These are phyloP conservation scores for Grantiella picta DNA, from an alignment of 2,113 vertebrate species.

Conservation along the genomic window DNA sequence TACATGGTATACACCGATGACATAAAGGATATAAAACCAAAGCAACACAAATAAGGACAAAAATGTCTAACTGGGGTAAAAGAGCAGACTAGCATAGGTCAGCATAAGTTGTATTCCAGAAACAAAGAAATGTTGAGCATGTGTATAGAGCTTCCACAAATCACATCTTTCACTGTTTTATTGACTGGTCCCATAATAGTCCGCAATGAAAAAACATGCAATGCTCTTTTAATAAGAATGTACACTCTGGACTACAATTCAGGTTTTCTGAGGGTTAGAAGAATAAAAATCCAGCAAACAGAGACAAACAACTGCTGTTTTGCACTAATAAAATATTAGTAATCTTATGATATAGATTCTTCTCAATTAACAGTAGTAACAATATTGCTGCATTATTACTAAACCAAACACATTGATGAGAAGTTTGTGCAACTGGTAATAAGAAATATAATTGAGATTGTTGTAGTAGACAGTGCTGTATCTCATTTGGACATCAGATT, in stretches of 20 bases:
- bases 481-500: neutral
- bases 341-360: neutral
- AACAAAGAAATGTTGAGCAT: neutral
- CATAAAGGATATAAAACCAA: neutral
- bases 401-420: neutral
- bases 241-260: neutral
- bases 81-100: neutral
- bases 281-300: neutral
- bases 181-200: neutral
- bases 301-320: neutral
- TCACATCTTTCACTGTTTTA: neutral
- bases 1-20: accelerated
- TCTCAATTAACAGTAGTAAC: neutral
- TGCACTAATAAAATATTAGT: neutral
- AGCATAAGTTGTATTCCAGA: neutral
- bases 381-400: neutral
- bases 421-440: neutral
- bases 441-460: neutral
- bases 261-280: neutral
- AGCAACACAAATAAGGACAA: neutral
- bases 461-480: neutral
- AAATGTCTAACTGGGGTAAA: neutral
- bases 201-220: neutral
- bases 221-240: neutral
- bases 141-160: neutral